phyloP scores from a whole-genome alignment of 2,113 vertebrate genomes.

The Platysteira castanea region DNA sequence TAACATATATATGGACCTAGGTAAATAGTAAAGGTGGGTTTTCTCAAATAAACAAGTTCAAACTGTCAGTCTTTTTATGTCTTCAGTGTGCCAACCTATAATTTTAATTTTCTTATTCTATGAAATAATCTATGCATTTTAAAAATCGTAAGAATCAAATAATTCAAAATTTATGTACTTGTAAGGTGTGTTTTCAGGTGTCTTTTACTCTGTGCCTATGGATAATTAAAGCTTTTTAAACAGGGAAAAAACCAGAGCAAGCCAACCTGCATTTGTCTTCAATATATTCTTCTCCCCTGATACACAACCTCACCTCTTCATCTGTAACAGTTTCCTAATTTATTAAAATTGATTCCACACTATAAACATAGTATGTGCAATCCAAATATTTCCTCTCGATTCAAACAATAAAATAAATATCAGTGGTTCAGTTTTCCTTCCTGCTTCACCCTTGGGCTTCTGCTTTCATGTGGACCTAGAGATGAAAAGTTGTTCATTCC shows the following conservation, averaged over 20 bases:
- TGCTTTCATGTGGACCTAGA: neutral
- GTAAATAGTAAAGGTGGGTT: neutral
- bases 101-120: neutral
- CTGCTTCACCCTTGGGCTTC: neutral
- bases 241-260: neutral
- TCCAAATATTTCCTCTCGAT: neutral
- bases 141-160: neutral
- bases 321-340: accelerated
- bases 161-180: neutral
- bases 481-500: neutral
- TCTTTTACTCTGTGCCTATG: neutral
- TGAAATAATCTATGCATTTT: neutral
- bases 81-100: neutral
- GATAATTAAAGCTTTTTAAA: neutral
- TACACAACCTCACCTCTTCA: neutral
- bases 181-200: accelerated
- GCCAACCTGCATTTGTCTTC: neutral
- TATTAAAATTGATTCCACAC: neutral
- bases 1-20: neutral
- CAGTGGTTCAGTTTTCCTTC: neutral
- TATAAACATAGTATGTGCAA: neutral
- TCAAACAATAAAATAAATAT: neutral
- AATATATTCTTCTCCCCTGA: neutral
- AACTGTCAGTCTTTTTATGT: neutral
- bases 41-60: neutral